These are phyloP conservation scores for Falco peregrinus DNA, from an alignment of 2,797 vertebrate species.

Conservation along the genomic window DNA sequence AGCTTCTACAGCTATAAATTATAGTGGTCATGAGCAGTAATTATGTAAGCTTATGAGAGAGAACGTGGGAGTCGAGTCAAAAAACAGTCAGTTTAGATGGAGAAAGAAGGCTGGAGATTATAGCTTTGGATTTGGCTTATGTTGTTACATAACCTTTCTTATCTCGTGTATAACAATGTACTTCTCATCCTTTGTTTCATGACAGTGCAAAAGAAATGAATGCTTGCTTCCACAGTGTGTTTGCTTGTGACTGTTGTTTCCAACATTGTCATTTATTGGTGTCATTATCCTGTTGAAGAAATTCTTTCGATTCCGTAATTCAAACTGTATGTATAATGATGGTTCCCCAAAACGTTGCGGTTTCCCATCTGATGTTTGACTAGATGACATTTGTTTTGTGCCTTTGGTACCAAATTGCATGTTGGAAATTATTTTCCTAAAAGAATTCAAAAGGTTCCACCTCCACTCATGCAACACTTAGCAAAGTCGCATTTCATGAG, in stretches of 20 bases:
- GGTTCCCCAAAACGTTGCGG: not conserved
- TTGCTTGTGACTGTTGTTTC: not conserved
- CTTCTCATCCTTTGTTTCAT: not conserved
- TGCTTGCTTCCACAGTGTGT: not conserved
- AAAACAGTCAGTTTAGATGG: not conserved
- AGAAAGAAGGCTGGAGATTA: constrained; percentile 16
- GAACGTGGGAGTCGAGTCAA: not conserved
- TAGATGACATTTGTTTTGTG: not conserved
- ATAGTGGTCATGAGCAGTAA: not conserved
- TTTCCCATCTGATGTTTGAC: not conserved
- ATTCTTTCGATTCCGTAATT: not conserved
- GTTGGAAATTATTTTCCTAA: not conserved
- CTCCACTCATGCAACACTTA: not conserved
- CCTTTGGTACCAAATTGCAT: not conserved
- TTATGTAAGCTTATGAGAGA: not conserved
- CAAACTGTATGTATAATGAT: not conserved
- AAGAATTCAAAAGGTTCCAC: not conserved
- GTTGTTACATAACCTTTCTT: not conserved
- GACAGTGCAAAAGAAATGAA: not conserved
- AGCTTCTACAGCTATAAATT: constrained; percentile 31
- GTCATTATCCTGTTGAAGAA: not conserved
- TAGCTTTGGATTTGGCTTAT: not conserved
- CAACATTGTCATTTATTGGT: not conserved
- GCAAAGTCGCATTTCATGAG: not conserved
- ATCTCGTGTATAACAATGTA: not conserved